These are phyloP conservation scores for Taeniopygia guttata DNA, from an alignment of 2,797 vertebrate species.

Conservation along the genomic window DNA sequence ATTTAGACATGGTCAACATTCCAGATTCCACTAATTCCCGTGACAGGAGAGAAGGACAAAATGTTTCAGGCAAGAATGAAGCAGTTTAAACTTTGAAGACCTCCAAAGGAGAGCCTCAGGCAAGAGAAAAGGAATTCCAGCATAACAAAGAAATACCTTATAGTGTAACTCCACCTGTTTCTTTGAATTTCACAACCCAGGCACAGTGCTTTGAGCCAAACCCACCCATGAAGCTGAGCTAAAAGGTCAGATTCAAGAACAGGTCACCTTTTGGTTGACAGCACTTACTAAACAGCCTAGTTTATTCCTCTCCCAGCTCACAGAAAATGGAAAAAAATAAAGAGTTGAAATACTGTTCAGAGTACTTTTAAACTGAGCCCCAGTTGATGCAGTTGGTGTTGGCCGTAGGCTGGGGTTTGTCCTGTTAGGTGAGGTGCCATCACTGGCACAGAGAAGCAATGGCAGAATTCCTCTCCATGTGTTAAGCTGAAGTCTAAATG, in stretches of 20 bases:
- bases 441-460: slow-evolving; percentile 33
- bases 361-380: slow-evolving; percentile 68
- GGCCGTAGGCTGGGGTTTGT: neutral
- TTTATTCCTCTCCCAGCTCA: neutral
- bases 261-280: neutral
- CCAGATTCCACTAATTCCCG: neutral
- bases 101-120: neutral
- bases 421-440: slow-evolving; percentile 73
- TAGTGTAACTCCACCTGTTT: neutral
- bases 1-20: neutral
- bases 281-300: neutral
- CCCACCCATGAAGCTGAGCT: neutral
- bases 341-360: neutral
- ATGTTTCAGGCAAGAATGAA: neutral
- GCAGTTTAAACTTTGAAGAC: neutral
- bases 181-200: neutral
- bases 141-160: neutral
- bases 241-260: slow-evolving; percentile 1
- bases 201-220: slow-evolving; percentile 4
- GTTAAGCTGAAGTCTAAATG: neutral
- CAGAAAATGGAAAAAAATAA: neutral
- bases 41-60: neutral
- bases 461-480: neutral
- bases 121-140: slow-evolving; percentile 2
- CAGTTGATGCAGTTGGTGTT: slow-evolving; percentile 51